phyloP scores from a whole-genome alignment of 2,113 vertebrate genomes.

The Microcebus jonahi region DNA sequence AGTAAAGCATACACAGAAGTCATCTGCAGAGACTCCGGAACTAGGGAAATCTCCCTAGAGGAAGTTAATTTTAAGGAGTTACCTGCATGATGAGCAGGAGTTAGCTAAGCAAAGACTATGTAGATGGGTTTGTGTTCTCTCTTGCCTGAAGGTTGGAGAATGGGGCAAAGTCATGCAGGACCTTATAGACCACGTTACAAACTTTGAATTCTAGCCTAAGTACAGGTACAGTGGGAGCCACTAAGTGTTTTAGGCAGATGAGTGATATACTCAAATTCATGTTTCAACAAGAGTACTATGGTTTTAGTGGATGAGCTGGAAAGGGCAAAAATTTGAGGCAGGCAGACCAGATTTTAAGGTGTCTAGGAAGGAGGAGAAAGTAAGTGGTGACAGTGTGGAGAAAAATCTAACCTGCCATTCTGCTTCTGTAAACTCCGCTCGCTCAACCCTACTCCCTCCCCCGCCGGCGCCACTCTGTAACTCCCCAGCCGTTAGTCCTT shows the following conservation, averaged over 20 bases:
- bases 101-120: neutral
- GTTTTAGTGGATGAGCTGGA: neutral
- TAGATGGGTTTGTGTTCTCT: neutral
- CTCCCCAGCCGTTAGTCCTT: no score
- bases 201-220: neutral
- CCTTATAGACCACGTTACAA: neutral
- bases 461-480: no score
- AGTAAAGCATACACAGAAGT: neutral
- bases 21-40: neutral
- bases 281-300: neutral
- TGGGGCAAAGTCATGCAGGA: neutral
- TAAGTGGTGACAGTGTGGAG: neutral
- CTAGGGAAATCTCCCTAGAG: neutral
- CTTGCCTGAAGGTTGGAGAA: neutral
- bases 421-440: no score
- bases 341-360: slow-evolving; percentile 7
- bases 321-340: neutral
- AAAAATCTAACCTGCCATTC: no score
- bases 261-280: neutral
- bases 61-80: neutral
- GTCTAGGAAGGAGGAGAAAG: neutral
- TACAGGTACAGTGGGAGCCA: neutral
- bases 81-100: neutral
- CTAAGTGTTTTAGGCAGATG: neutral
- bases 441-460: no score